Conservation (phyloP, 2,113 vertebrate species). For the Spilogale gracilis region DNA sequence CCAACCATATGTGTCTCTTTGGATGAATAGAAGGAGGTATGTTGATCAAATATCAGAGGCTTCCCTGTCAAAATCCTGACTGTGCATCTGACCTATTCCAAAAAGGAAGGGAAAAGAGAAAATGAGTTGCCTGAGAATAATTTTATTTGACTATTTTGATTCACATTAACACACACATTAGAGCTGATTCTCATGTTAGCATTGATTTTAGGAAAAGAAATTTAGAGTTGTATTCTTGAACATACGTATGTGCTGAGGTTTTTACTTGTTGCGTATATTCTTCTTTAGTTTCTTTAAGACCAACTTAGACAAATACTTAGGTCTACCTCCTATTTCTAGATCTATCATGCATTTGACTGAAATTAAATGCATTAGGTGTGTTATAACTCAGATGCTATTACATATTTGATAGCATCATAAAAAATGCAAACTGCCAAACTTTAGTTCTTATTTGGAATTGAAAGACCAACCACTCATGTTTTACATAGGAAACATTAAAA, state of each 20-base stretch:
- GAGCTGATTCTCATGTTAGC: neutral
- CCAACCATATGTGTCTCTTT: neutral
- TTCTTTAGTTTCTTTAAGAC: neutral
- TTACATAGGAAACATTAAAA: neutral
- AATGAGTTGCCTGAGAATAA: neutral
- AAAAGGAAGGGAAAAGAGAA: neutral
- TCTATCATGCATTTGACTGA: neutral
- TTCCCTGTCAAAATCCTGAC: no score
- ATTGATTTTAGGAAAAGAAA: neutral
- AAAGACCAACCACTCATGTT: neutral
- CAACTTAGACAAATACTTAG: neutral
- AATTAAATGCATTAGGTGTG: slow-evolving; percentile 9
- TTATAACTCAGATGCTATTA: slow-evolving; percentile 17
- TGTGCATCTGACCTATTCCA: neutral
- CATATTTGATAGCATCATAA: slow-evolving; percentile 24
- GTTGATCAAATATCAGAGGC: neutral
- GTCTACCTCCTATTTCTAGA: neutral
- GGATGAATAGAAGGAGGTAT: neutral
- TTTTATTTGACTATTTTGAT: neutral
- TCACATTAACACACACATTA: neutral
- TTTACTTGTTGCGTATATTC: neutral
- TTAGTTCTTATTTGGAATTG: neutral
- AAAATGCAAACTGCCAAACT: neutral
- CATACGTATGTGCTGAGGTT: neutral
- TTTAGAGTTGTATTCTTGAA: neutral